Evolutionary conservation across 1,140 invertebrate genomes (phyloP).

Genomic region (Drosophila melanogaster): Release_6_plus_ISO1_MT NT_033777.3:29865501-29866000

Average conservation of each 20-base stretch:
- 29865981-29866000: no score
- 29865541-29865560: constrained; percentile 45
- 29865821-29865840: not conserved
- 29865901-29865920: no score
- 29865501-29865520: constrained; percentile 59
- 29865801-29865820: not conserved
- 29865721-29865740: constrained; percentile 45
- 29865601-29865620: constrained; percentile 2
- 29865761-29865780: constrained; percentile 17
- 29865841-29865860: not conserved
- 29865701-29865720: constrained; percentile 44
- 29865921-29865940: no score
- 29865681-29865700: constrained; percentile 63
- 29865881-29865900: not conserved
- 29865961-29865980: no score
- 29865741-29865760: constrained; percentile 6
- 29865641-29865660: constrained; percentile 53
- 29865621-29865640: no score
- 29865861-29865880: not conserved
- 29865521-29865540: constrained; percentile 30
- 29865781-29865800: constrained; percentile 3
- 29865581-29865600: constrained; percentile 40
- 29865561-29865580: constrained; percentile 52
- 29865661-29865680: constrained; percentile 54
- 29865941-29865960: no score